These are phyloP conservation scores for Myripristis murdjan DNA, from an alignment of 2,797 vertebrate genomes.

Conservation along the genomic window DNA sequence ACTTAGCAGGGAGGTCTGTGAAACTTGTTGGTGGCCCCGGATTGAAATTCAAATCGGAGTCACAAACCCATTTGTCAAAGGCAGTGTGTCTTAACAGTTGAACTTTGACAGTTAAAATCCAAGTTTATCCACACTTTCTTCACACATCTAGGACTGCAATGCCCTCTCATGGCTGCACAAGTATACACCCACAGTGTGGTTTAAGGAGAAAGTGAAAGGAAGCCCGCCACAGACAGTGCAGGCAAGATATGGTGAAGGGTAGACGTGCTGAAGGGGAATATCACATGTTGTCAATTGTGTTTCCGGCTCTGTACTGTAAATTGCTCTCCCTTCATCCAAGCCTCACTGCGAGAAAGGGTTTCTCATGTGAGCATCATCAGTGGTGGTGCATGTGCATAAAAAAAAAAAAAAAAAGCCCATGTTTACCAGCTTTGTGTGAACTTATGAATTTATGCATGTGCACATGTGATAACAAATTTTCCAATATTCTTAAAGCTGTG, in stretches of 20 bases:
- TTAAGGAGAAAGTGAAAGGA: slow-evolving; percentile 56
- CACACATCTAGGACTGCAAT: slow-evolving; percentile 75
- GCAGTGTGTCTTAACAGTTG: slow-evolving; percentile 43
- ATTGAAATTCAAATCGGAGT: slow-evolving; percentile 70
- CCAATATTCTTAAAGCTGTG: slow-evolving; percentile 74
- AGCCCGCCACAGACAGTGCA: slow-evolving; percentile 48
- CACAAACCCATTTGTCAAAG: slow-evolving; percentile 63
- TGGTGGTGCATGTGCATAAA: slow-evolving; percentile 20
- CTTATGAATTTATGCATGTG: slow-evolving; percentile 77
- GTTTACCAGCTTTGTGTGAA: slow-evolving; percentile 71
- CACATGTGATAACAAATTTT: slow-evolving; percentile 71
- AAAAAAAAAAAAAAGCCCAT: slow-evolving; percentile 30
- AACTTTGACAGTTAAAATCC: slow-evolving; percentile 64
- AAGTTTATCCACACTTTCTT: slow-evolving; percentile 63
- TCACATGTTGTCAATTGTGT: slow-evolving; percentile 60
- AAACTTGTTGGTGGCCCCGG: slow-evolving; percentile 64
- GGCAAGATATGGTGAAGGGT: slow-evolving; percentile 29
- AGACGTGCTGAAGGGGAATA: slow-evolving; percentile 40
- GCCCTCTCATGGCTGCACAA: slow-evolving; percentile 80
- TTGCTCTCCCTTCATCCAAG: slow-evolving; percentile 52
- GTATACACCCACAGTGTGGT: slow-evolving; percentile 40
- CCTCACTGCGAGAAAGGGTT: slow-evolving; percentile 32
- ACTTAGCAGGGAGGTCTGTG: slow-evolving; percentile 37
- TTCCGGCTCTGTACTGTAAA: slow-evolving; percentile 62
- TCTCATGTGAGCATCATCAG: slow-evolving; percentile 47